These are phyloP conservation scores for Apis florea DNA, from an alignment of 1,140 invertebrate species.

Conservation along the genomic window DNA sequence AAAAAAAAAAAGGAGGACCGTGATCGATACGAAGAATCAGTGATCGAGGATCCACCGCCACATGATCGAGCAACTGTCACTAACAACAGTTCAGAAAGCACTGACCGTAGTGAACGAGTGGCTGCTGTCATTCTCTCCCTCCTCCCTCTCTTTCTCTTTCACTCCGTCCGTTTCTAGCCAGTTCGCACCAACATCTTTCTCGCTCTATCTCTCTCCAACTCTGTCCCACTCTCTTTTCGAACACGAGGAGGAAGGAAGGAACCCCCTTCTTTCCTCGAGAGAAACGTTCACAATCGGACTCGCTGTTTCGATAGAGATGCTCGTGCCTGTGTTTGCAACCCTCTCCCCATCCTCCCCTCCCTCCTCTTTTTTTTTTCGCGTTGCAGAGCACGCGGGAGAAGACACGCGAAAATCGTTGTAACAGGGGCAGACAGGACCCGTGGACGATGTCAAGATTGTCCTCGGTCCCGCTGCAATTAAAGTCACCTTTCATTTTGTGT, in stretches of 20 bases:
- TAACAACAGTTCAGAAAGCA: conserved; percentile 81
- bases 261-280: conserved; percentile 31
- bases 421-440: not conserved
- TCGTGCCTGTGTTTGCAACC: not conserved
- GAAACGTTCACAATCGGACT: not conserved
- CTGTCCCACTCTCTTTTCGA: not conserved
- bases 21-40: conserved; percentile 42
- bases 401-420: not conserved
- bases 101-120: conserved; percentile 68
- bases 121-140: conserved; percentile 55
- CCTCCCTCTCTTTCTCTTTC: conserved; percentile 33
- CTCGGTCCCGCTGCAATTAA: conserved; percentile 71
- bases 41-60: conserved; percentile 62
- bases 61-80: conserved; percentile 74
- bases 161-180: not conserved
- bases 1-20: not conserved
- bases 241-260: no score
- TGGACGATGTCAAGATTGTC: conserved; percentile 18
- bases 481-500: conserved; percentile 80
- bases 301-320: not conserved
- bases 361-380: not conserved
- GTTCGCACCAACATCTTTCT: conserved; percentile 10
- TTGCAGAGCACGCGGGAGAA: no score
- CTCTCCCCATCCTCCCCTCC: not conserved
- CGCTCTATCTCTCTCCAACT: conserved; percentile 5